Evolutionary conservation across 2,888 invertebrate species (phyloP), one percentile per base, ranked within the genome.

Genomic region (Falcaria lacertinaria): DNA sequence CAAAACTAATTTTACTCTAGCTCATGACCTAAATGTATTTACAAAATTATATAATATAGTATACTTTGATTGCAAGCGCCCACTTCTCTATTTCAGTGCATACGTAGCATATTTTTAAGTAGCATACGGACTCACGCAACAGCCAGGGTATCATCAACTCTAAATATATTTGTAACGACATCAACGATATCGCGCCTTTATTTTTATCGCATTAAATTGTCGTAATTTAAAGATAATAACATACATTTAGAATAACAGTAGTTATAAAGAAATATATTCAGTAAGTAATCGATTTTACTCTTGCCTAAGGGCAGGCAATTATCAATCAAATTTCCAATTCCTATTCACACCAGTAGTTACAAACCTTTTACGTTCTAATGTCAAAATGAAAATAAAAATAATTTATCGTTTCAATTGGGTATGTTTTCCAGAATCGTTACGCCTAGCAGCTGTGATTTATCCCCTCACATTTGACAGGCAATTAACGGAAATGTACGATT

Each of bases 381-480:
- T 28, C 28, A 28, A 28, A 28, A 28, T 28, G 16, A 14, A 15
- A 15, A 34, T 16, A 34, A 34, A 15, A 34, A 15, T 28, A 28
- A 28, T 28, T 28, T 11, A 28, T 28, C 8, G 28, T 7, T 28
- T 28, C 28, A 7, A 39, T 28, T 28, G 28, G 2, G 11, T 28
- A 28, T 11, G 13, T 34, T 35, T 35, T 13, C 19, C 16, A 34
- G n/a, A 4, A 34, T 15, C 28, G 48, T 55, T 58, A 60, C 38
- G 39, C 40, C 44, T 46, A 45, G 48, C 48, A 42, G 43, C 41
- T 50, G 54, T 36, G 48, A 59, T 58, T 58, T 51, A 60, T 57
- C 52, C 51, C 56, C 52, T 61, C 62, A 58, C 50, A 47, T 57
- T 53, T 60, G 62, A 66, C 64, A 60, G 50, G 48, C 62, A 64